Evolutionary conservation across 2,888 invertebrate genomes (phyloP).

Genomic region (Hirtodrosophila confusa): DNA sequence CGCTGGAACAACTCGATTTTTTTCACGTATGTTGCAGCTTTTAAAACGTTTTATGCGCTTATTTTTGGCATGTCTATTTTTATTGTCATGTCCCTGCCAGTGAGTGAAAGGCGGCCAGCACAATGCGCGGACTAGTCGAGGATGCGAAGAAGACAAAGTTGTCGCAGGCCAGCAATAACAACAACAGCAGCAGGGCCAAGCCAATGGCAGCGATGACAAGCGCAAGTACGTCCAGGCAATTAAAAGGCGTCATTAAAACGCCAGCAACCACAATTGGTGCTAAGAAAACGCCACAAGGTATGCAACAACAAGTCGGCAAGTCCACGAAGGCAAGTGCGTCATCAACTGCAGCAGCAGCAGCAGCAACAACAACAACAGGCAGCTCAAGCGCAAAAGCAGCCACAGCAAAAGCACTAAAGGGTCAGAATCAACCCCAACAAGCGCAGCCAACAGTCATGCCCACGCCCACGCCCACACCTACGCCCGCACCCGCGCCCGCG

Average conservation of each 20-base stretch:
- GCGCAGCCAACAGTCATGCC: slow-evolving; percentile 6
- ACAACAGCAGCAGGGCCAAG: slow-evolving; percentile 31
- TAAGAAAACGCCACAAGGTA: slow-evolving; percentile 49
- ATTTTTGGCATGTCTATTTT: slow-evolving; percentile 61
- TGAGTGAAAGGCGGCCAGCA: slow-evolving; percentile 23
- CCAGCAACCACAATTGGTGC: slow-evolving; percentile 31
- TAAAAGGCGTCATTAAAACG: slow-evolving; percentile 50
- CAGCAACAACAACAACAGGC: slow-evolving; percentile 37
- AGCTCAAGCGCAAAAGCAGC: slow-evolving; percentile 27
- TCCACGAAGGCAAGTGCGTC: slow-evolving; percentile 50
- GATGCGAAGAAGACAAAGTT: slow-evolving; percentile 81
- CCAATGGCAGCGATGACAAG: slow-evolving; percentile 51
- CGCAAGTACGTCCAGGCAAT: slow-evolving; percentile 64
- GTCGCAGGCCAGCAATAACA: slow-evolving; percentile 62
- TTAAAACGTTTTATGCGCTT: slow-evolving; percentile 42
- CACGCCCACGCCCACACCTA: slow-evolving; percentile 32
- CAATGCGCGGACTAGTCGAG: slow-evolving; percentile 82
- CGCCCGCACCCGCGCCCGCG: slow-evolving; percentile 5
- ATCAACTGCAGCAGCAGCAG: slow-evolving; percentile 41
- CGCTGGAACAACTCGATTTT: slow-evolving; percentile 61
- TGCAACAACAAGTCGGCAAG: slow-evolving; percentile 53
- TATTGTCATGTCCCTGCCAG: slow-evolving; percentile 33
- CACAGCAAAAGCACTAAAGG: slow-evolving; percentile 54
- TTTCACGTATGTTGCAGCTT: slow-evolving; percentile 52
- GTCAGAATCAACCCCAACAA: slow-evolving; percentile 68